These are phyloP conservation scores for Hybognathus amarus DNA, from an alignment of 2,797 vertebrate species.

Conservation along the genomic window DNA sequence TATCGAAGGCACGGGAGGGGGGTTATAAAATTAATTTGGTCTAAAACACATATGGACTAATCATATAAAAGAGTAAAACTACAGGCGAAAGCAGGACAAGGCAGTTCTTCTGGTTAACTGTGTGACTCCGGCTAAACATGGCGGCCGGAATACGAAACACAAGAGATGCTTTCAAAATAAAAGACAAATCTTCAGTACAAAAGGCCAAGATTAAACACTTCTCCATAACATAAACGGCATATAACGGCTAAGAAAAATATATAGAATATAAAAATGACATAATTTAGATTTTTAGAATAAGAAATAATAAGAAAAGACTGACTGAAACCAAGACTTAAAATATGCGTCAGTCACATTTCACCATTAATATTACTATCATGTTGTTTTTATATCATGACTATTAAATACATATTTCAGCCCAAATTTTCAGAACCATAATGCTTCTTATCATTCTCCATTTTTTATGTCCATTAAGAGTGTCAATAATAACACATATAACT, in stretches of 20 bases:
- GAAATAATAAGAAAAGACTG: too few species aligned
- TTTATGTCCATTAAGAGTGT: neutral
- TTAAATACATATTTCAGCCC: neutral
- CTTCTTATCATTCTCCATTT: neutral
- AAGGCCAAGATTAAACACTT: neutral
- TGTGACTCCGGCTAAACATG: conserved; percentile 33
- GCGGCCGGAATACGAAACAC: neutral
- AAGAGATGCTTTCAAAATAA: conserved; percentile 30
- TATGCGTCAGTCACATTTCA: too few species aligned
- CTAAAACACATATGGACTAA: neutral
- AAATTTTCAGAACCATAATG: neutral
- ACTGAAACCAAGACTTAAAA: too few species aligned
- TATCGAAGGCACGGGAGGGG: conserved; percentile 18
- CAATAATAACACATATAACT: neutral
- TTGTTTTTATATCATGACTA: neutral
- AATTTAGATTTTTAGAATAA: too few species aligned
- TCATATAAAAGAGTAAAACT: conserved; percentile 15
- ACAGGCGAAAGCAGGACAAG: conserved; percentile 6
- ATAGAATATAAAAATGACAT: neutral
- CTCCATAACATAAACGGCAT: neutral
- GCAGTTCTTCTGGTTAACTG: conserved; percentile 14
- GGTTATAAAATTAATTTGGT: neutral
- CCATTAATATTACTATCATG: neutral
- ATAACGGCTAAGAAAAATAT: neutral
- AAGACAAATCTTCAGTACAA: neutral